A percentile compares a stretch with the other conserved stretches of the same genome.
These are phyloP conservation scores for Neopelma chrysocephalum DNA, from an alignment of 2,797 vertebrate genomes.

Conservation along the genomic window DNA sequence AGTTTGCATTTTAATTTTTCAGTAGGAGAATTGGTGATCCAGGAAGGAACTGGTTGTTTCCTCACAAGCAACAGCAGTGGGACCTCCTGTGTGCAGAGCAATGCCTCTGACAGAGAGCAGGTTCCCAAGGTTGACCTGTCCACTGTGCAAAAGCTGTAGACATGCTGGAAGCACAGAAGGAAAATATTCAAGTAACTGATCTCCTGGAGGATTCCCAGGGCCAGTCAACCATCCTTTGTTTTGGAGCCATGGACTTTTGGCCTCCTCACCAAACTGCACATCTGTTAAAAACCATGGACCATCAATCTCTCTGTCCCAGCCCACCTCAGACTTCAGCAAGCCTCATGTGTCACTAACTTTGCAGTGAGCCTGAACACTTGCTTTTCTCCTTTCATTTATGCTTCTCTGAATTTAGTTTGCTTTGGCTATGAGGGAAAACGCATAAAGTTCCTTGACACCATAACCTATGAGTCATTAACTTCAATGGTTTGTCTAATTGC, in stretches of 20 bases:
- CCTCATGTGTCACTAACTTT: conserved; percentile 52
- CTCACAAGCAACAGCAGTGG: background rate
- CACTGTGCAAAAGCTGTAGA: background rate
- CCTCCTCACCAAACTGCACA: conserved; percentile 10
- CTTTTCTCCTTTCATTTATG: conserved; percentile 55
- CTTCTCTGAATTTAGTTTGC: conserved; percentile 49
- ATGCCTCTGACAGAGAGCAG: fast-evolving
- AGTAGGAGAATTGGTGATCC: background rate
- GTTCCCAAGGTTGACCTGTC: background rate
- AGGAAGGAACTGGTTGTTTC: background rate
- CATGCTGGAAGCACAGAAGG: background rate
- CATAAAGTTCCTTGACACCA: conserved; percentile 46
- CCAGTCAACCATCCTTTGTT: background rate
- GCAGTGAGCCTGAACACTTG: conserved; percentile 62
- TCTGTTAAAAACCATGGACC: conserved; percentile 27
- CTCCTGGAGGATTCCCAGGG: conserved; percentile 17
- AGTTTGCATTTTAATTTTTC: background rate
- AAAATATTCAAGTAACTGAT: background rate
- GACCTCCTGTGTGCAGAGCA: background rate
- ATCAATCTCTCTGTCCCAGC: background rate
- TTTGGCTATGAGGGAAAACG: conserved; percentile 53
- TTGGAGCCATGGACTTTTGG: background rate
- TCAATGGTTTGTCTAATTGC: conserved; percentile 27
- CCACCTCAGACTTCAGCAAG: conserved; percentile 49
- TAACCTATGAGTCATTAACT: conserved; percentile 48